Percentiles rank a stretch among this genome's conserved stretches.
phyloP scores from a whole-genome alignment of 1,140 invertebrate genomes.

The Drosophila varians region DNA sequence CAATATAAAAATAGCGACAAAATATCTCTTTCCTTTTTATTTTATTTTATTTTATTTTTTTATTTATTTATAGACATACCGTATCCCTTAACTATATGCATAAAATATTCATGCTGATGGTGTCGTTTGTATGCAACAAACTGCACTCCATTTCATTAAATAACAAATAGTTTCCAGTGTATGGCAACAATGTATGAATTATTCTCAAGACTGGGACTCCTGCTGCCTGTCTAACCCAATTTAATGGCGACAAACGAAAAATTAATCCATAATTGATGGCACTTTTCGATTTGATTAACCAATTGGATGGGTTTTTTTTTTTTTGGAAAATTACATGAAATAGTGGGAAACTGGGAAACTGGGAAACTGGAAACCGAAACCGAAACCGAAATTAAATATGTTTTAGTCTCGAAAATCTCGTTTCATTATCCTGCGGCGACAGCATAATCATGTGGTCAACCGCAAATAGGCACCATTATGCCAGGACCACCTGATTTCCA shows the following conservation, averaged over 20 bases:
- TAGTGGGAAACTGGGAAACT: too few species aligned
- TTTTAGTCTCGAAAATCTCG: constrained; percentile 39
- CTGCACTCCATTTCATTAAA: constrained; percentile 78
- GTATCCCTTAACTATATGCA: constrained; percentile 37
- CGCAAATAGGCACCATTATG: constrained; percentile 26
- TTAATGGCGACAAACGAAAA: too few species aligned
- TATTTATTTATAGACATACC: constrained; percentile 3
- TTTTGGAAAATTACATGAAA: constrained; percentile 38
- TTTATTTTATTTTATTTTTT: constrained; percentile 16
- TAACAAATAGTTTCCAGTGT: constrained; percentile 54
- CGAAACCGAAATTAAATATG: constrained; percentile 45
- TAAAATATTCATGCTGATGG: constrained; percentile 75
- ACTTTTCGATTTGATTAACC: constrained; percentile 36
- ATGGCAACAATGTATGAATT: constrained; percentile 16
- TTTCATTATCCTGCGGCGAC: constrained; percentile 47
- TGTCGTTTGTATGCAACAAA: constrained; percentile 74
- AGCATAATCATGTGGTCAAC: constrained; percentile 55
- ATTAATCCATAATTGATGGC: constrained; percentile 29
- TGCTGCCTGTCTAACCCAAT: too few species aligned
- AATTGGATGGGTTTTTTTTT: too few species aligned
- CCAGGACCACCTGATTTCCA: neutral
- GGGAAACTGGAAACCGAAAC: constrained; percentile 9
- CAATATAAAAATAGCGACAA: constrained; percentile 82
- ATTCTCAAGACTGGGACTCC: constrained; percentile 1
- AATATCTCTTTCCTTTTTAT: constrained; percentile 77